Evolutionary conservation across 1,140 invertebrate species (phyloP).

Genomic region (Heliconius melpomene): DNA sequence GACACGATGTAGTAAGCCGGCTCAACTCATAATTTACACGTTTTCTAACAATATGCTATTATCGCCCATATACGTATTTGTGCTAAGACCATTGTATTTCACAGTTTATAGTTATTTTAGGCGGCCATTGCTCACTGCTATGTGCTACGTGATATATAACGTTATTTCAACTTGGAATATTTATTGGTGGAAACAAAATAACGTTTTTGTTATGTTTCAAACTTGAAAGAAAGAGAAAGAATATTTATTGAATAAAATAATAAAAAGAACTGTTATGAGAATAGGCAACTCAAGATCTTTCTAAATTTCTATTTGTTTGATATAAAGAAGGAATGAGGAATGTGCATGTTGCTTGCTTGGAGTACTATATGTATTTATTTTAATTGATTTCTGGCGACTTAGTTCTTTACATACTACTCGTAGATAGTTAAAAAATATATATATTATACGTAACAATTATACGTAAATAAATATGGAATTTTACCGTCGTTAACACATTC

Average conservation of each 20-base stretch:
- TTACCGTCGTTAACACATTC: no score
- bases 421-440: no score
- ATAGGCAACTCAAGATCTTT: not conserved
- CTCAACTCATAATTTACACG: conserved; percentile 63
- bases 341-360: not conserved
- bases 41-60: conserved; percentile 56
- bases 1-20: conserved; percentile 47
- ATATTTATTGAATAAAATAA: not conserved
- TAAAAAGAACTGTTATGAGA: not conserved
- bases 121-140: conserved; percentile 42
- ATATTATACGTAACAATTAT: no score
- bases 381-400: no score
- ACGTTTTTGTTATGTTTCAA: not conserved
- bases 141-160: conserved; percentile 20
- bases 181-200: not conserved
- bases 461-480: no score
- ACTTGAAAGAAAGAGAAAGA: not conserved
- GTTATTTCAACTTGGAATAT: not conserved
- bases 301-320: not conserved
- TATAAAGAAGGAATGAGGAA: no score
- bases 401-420: no score
- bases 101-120: conserved; percentile 34
- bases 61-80: conserved; percentile 43
- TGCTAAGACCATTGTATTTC: conserved; percentile 42
- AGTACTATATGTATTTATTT: no score